Percentiles rank a stretch among this genome's conserved stretches.
These are phyloP conservation scores for Oenanthe melanoleuca DNA, from an alignment of 2,113 vertebrate genomes.

Conservation along the genomic window DNA sequence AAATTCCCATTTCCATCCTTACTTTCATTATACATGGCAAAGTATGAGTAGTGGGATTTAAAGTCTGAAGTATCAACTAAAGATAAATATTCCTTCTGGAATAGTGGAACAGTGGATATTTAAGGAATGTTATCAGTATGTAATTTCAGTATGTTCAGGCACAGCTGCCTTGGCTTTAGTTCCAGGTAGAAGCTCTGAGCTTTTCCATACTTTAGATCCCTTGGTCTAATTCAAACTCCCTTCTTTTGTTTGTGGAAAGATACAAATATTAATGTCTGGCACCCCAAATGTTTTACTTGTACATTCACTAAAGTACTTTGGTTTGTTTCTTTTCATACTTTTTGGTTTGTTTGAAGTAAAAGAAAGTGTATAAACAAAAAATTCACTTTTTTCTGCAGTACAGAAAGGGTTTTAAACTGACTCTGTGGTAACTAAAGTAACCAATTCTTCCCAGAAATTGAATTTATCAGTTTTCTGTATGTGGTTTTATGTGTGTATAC, in stretches of 20 bases:
- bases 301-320: background rate
- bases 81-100: background rate
- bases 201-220: background rate
- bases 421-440: background rate
- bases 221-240: background rate
- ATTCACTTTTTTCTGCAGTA: background rate
- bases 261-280: background rate
- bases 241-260: background rate
- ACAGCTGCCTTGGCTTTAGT: background rate
- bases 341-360: background rate
- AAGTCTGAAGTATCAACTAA: background rate
- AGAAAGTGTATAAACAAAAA: background rate
- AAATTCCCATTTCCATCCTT: background rate
- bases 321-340: background rate
- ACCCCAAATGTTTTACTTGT: background rate
- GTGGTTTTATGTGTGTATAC: background rate
- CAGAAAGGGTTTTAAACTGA: background rate
- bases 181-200: background rate
- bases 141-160: background rate
- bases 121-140: background rate
- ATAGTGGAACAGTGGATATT: background rate
- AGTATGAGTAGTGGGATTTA: background rate
- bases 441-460: background rate
- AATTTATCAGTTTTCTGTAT: background rate
- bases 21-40: background rate